A percentile compares a stretch with the other conserved stretches of the same genome.
phyloP scores from a whole-genome alignment of 2,888 invertebrate genomes.

The Drosophila parthenogenetica region DNA sequence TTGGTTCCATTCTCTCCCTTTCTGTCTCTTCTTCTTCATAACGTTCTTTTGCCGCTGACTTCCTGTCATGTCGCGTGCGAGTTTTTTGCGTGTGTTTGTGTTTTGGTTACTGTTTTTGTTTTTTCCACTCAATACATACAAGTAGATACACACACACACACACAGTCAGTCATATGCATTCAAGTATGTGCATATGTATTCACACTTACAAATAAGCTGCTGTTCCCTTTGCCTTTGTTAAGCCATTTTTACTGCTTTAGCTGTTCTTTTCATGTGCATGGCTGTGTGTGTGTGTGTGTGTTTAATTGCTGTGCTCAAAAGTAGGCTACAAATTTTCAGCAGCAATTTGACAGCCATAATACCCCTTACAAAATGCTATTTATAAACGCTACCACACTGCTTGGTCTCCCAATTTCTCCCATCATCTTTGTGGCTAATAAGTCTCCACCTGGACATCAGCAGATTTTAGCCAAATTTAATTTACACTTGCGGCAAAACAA shows the following conservation, averaged over 20 bases:
- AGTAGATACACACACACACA: background rate
- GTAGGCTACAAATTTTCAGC: slow-evolving; percentile 57
- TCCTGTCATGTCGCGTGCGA: slow-evolving; percentile 59
- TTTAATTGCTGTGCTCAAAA: slow-evolving; percentile 58
- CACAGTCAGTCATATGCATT: background rate
- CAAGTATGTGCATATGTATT: slow-evolving; percentile 9
- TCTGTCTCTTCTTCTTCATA: background rate
- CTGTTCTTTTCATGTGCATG: slow-evolving; percentile 50
- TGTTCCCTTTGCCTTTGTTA: slow-evolving; percentile 39
- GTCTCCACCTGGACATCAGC: slow-evolving; percentile 41
- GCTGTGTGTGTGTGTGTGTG: slow-evolving; percentile 16
- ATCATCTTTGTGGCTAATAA: slow-evolving; percentile 32
- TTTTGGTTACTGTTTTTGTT: slow-evolving; percentile 51
- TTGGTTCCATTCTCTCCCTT: background rate
- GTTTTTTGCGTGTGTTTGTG: slow-evolving; percentile 57
- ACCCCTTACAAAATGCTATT: slow-evolving; percentile 37
- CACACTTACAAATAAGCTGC: slow-evolving; percentile 4
- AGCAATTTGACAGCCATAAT: slow-evolving; percentile 44
- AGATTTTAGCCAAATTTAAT: slow-evolving; percentile 25
- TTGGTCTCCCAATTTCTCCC: background rate
- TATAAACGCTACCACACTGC: slow-evolving; percentile 28
- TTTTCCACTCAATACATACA: slow-evolving; percentile 16
- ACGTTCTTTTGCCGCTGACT: slow-evolving; percentile 29
- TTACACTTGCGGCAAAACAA: slow-evolving; percentile 32
- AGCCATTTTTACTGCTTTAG: slow-evolving; percentile 49